Evolutionary conservation across 2,888 invertebrate species (phyloP).

Genomic region (Agrenia bidenticulata): DNA sequence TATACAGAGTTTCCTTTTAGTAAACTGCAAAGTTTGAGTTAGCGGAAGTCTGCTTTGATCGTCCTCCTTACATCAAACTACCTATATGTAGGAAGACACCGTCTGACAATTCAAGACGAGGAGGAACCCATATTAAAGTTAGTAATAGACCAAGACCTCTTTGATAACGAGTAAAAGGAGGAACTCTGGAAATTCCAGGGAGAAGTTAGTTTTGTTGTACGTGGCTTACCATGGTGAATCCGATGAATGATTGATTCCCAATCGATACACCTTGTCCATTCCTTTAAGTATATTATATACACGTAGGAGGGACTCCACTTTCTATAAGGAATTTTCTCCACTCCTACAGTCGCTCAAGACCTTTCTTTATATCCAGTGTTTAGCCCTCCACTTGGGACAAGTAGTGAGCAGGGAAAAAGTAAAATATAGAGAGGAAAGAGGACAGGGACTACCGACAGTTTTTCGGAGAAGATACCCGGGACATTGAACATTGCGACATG

Average conservation of each 20-base stretch:
- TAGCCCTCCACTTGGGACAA: no score
- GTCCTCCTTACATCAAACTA: no score
- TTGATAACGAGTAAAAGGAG: constrained; percentile 16
- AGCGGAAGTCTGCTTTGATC: no score
- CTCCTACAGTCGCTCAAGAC: no score
- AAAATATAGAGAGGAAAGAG: neutral
- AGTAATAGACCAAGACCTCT: neutral
- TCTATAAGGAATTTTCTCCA: no score
- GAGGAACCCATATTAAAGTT: constrained; percentile 16
- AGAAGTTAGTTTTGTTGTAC: constrained; percentile 47
- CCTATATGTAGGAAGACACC: neutral
- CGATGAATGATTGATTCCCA: constrained; percentile 54
- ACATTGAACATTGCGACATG: constrained; percentile 14
- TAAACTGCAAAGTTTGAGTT: neutral
- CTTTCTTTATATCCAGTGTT: no score
- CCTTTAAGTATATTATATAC: no score
- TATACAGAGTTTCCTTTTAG: neutral
- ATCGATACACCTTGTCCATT: constrained; percentile 42
- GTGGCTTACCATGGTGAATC: constrained; percentile 52
- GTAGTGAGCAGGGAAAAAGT: no score
- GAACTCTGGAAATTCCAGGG: constrained; percentile 21
- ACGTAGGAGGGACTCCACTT: no score
- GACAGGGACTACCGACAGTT: neutral
- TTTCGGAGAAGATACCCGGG: constrained; percentile 7
- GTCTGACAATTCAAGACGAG: constrained; percentile 14